Percentiles rank a stretch among this genome's conserved stretches.
These are phyloP conservation scores for Pantala flavescens DNA, from an alignment of 1,140 invertebrate genomes.

Conservation along the genomic window DNA sequence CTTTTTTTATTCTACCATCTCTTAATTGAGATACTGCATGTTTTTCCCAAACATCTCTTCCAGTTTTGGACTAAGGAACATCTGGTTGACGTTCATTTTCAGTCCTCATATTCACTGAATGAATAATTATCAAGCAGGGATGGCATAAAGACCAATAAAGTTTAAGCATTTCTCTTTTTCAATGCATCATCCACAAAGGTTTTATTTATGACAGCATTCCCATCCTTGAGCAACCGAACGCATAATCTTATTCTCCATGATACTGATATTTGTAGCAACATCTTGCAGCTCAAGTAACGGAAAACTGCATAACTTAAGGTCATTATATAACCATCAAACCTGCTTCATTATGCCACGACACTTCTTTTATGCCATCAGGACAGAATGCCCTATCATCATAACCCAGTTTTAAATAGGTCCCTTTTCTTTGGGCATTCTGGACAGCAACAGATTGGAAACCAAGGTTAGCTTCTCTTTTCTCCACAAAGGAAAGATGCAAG, in stretches of 20 bases:
- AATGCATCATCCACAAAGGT: neutral
- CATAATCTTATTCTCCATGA: neutral
- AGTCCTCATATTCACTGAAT: neutral
- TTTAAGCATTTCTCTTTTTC: neutral
- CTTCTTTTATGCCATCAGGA: neutral
- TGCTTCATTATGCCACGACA: neutral
- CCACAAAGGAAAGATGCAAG: neutral
- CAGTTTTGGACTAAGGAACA: neutral
- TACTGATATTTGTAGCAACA: neutral
- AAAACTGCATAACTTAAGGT: neutral
- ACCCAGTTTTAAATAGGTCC: neutral
- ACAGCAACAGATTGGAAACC: neutral
- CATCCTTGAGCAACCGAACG: neutral
- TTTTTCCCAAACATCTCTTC: neutral
- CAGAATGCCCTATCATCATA: neutral
- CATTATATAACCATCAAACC: neutral
- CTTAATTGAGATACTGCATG: neutral
- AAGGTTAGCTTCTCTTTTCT: constrained; percentile 2
- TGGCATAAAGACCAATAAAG: neutral
- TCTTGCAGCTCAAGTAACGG: neutral
- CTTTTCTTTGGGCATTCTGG: neutral
- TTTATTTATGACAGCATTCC: neutral
- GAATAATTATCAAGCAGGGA: neutral
- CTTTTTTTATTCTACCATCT: neutral
- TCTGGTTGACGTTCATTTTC: neutral